These are phyloP conservation scores for Athetis lepigone DNA, from an alignment of 2,888 invertebrate species.

Conservation along the genomic window DNA sequence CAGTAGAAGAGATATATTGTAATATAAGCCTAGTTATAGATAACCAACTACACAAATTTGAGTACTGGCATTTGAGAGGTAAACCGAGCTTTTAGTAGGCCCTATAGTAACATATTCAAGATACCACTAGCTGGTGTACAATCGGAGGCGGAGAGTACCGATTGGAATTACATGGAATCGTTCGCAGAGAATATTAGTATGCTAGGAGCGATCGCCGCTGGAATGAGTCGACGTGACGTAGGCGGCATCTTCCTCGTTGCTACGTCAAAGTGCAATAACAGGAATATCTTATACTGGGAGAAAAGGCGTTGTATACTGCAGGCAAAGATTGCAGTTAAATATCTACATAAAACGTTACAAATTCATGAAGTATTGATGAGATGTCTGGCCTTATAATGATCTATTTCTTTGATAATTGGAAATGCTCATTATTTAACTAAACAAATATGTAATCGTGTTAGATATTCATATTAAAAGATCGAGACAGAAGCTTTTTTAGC, in stretches of 20 bases:
- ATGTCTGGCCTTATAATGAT: slow-evolving; percentile 31
- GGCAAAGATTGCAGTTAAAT: no score
- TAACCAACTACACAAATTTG: slow-evolving; percentile 35
- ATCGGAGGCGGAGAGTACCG: slow-evolving; percentile 80
- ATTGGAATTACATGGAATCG: slow-evolving; percentile 85
- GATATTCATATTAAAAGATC: slow-evolving; percentile 23
- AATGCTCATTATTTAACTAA: slow-evolving; percentile 25
- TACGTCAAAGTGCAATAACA: slow-evolving; percentile 84
- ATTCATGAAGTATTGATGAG: slow-evolving; percentile 32
- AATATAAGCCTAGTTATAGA: slow-evolving; percentile 14
- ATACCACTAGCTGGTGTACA: slow-evolving; percentile 79
- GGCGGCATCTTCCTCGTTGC: slow-evolving; percentile 74
- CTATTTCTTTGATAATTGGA: slow-evolving; percentile 25
- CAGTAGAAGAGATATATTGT: not conserved
- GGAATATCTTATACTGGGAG: slow-evolving; percentile 78
- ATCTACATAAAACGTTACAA: slow-evolving; percentile 50
- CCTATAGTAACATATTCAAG: slow-evolving; percentile 85
- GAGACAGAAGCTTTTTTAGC: slow-evolving; percentile 6
- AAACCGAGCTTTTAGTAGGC: slow-evolving; percentile 34
- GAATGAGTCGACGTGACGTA: slow-evolving; percentile 87
- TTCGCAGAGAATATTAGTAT: slow-evolving; percentile 87
- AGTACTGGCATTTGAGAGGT: slow-evolving; percentile 48
- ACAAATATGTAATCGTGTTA: slow-evolving; percentile 21
- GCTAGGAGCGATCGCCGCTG: slow-evolving; percentile 83
- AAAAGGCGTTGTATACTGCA: slow-evolving; percentile 46